These are phyloP conservation scores for Miniopterus natalensis DNA, from an alignment of 2,113 vertebrate species.

Conservation along the genomic window DNA sequence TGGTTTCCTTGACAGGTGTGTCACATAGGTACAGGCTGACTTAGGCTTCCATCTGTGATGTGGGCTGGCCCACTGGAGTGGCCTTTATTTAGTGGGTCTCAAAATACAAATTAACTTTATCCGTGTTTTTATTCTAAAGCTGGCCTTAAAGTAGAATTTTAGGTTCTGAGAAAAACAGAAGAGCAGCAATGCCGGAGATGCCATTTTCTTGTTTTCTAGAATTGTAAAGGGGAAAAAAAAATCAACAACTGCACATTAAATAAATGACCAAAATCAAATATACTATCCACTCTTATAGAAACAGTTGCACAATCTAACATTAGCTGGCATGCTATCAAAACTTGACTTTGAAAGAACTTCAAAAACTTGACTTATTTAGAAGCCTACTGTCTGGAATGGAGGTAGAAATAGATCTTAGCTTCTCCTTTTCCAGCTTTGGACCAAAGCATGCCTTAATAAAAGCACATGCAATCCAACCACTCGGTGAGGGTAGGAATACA, in stretches of 20 bases:
- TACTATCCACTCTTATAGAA: not conserved
- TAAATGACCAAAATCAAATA: constrained; percentile 11
- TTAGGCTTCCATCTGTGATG: not conserved
- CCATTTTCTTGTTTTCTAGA: not conserved
- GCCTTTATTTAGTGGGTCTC: not conserved
- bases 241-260: not conserved
- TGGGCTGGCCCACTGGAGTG: not conserved
- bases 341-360: not conserved
- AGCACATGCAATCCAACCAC: not conserved
- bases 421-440: not conserved
- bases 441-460: not conserved
- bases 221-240: not conserved
- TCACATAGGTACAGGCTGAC: not conserved
- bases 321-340: constrained; percentile 1
- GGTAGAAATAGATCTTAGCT: not conserved
- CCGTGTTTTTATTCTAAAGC: not conserved
- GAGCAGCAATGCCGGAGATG: not conserved
- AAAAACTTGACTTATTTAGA: not conserved
- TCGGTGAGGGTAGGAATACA: not conserved
- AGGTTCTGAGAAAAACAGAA: not conserved
- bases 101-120: not conserved
- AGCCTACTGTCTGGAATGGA: not conserved
- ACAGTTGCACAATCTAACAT: not conserved
- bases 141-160: not conserved
- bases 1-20: not conserved